Evolutionary conservation across 2,113 vertebrate species (phyloP).

Genomic region (Myxocyprinus asiaticus): DNA sequence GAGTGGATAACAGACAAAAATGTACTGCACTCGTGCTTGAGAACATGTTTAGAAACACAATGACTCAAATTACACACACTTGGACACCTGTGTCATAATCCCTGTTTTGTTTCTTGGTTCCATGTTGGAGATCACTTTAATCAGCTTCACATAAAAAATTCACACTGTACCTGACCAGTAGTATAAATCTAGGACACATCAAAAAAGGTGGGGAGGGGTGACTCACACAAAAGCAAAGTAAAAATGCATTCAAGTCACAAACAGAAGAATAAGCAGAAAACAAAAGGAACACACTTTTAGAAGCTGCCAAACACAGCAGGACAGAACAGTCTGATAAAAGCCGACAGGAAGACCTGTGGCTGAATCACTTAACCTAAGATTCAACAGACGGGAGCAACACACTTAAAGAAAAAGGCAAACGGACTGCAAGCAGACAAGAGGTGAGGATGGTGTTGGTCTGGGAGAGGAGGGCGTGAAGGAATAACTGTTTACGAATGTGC

Average conservation of each 20-base stretch:
- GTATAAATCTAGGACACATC: conserved; percentile 78
- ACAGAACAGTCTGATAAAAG: neutral
- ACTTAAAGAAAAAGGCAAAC: conserved; percentile 79
- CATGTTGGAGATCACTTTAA: neutral
- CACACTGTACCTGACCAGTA: conserved; percentile 11
- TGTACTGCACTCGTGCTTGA: conserved; percentile 56
- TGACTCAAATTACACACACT: conserved; percentile 3
- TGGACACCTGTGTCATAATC: neutral
- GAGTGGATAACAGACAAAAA: conserved; percentile 70
- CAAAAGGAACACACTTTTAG: neutral
- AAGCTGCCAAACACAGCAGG: too few relatives aligned
- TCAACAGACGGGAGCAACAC: conserved; percentile 67
- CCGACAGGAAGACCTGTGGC: conserved; percentile 57
- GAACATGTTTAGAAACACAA: neutral
- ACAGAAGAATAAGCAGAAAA: conserved; percentile 77
- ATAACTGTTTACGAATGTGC: conserved; percentile 3
- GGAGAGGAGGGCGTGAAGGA: conserved; percentile 61
- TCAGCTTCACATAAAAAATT: neutral
- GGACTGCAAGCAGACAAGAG: conserved; percentile 54
- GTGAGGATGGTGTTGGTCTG: conserved; percentile 73
- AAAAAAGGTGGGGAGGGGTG: conserved; percentile 61
- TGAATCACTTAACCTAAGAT: conserved; percentile 83
- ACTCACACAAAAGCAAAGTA: conserved; percentile 98
- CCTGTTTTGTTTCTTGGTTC: conserved; percentile 1
- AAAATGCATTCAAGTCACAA: conserved; percentile 99